phyloP scores from a whole-genome alignment of 2,113 vertebrate species.

The Takifugu flavidus region DNA sequence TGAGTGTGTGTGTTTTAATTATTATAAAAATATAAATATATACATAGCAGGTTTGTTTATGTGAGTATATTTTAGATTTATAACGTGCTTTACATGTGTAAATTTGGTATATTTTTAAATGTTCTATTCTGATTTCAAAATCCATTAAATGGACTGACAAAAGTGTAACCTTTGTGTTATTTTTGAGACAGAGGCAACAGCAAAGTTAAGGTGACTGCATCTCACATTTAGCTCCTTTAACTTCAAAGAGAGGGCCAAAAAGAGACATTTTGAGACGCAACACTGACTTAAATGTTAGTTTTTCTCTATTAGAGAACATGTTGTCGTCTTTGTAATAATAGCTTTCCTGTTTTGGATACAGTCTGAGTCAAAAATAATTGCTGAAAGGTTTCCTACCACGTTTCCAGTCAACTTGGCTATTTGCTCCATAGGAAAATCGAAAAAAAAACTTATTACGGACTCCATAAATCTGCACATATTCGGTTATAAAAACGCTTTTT shows the following conservation, averaged over 20 bases:
- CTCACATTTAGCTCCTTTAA: slow-evolving; percentile 26
- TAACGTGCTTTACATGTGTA: too few species aligned
- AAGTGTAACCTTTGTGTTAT: slow-evolving; percentile 21
- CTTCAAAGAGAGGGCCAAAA: slow-evolving; percentile 16
- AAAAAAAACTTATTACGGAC: slow-evolving; percentile 33
- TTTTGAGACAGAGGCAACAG: slow-evolving; percentile 17
- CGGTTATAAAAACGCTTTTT: slow-evolving; percentile 47
- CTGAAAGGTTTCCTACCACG: slow-evolving; percentile 31
- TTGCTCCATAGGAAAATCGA: slow-evolving; percentile 37
- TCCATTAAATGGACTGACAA: slow-evolving; percentile 1
- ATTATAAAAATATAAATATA: background rate
- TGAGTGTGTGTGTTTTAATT: background rate
- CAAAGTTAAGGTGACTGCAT: slow-evolving; percentile 2
- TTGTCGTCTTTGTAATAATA: slow-evolving; percentile 49
- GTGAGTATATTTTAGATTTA: too few species aligned
- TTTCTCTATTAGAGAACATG: slow-evolving; percentile 26
- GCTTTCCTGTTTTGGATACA: slow-evolving; percentile 38
- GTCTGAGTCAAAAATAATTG: slow-evolving; percentile 24
- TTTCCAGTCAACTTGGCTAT: slow-evolving; percentile 30
- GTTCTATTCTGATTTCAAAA: too few species aligned
- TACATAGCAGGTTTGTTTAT: too few species aligned
- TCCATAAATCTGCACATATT: slow-evolving; percentile 38
- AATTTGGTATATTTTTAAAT: too few species aligned
- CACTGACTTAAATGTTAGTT: slow-evolving; percentile 18
- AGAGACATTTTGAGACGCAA: slow-evolving; percentile 6